phyloP scores from a whole-genome alignment of 2,888 invertebrate species.

The Orchestes rusci region DNA sequence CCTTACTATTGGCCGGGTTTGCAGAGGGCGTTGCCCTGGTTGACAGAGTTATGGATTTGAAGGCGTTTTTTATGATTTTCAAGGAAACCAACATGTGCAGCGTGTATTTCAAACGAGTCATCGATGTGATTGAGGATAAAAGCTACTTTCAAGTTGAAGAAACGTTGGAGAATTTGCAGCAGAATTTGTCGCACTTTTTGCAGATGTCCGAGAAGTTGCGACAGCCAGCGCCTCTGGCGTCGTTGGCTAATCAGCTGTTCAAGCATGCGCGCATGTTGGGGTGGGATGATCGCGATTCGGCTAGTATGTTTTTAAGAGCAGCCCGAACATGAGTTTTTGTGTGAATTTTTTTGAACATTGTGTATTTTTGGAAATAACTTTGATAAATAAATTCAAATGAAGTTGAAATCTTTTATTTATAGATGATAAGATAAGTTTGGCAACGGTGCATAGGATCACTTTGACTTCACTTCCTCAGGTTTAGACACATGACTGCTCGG shows the following conservation, averaged over 20 bases:
- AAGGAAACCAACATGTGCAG: background rate
- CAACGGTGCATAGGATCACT: too few species aligned
- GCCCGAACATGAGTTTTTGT: too few species aligned
- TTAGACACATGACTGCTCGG: too few species aligned
- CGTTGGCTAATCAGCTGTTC: constrained; percentile 6
- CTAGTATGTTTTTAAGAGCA: constrained; percentile 7
- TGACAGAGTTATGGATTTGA: background rate
- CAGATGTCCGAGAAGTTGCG: background rate
- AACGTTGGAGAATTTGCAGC: constrained; percentile 2
- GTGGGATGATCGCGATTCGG: constrained; percentile 2
- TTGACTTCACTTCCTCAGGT: too few species aligned
- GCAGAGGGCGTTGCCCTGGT: constrained; percentile 1
- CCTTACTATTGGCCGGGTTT: constrained; percentile 2
- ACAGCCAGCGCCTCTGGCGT: background rate
- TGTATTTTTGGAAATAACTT: too few species aligned
- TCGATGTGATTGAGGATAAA: constrained; percentile 2
- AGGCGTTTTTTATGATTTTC: background rate
- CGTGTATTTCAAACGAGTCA: constrained; percentile 1
- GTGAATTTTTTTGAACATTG: too few species aligned
- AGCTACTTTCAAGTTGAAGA: background rate
- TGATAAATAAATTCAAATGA: too few species aligned
- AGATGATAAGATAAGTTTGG: too few species aligned
- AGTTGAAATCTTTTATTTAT: too few species aligned
- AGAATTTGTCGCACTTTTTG: background rate
- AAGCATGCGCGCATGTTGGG: constrained; percentile 11